Percentiles rank a stretch among this genome's conserved stretches.
Evolutionary conservation across 2,888 invertebrate genomes (phyloP).

Genomic region (Crepidodera aurea): DNA sequence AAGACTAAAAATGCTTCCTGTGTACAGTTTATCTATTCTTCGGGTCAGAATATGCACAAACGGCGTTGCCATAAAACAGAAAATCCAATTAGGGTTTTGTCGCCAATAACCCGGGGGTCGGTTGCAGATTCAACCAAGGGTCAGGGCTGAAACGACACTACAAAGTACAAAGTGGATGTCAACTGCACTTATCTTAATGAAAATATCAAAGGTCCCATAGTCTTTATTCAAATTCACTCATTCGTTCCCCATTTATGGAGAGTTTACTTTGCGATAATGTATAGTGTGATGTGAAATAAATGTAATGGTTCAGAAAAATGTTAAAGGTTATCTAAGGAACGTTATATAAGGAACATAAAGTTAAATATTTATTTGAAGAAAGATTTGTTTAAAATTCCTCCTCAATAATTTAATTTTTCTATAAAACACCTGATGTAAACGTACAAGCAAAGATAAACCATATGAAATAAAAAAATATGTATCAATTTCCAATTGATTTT

Average conservation of each 20-base stretch:
- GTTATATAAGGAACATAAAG: too few species aligned
- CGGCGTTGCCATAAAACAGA: constrained; percentile 48
- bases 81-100: constrained; percentile 54
- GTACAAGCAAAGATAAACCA: too few species aligned
- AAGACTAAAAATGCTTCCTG: too few species aligned
- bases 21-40: background rate
- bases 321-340: too few species aligned
- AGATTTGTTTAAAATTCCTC: too few species aligned
- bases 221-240: background rate
- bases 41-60: constrained; percentile 32
- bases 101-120: constrained; percentile 45
- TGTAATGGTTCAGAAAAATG: too few species aligned
- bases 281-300: too few species aligned
- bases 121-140: constrained; percentile 17
- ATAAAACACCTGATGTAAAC: too few species aligned
- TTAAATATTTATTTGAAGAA: too few species aligned
- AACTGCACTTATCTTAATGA: constrained; percentile 16
- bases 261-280: background rate
- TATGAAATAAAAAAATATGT: too few species aligned
- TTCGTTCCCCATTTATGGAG: background rate
- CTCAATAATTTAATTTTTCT: too few species aligned
- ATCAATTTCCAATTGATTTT: too few species aligned
- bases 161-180: constrained; percentile 11
- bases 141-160: background rate
- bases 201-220: background rate